Base-by-base conservation (phyloP, 2,888 invertebrate genomes). In the Acleris laterana region DNA sequence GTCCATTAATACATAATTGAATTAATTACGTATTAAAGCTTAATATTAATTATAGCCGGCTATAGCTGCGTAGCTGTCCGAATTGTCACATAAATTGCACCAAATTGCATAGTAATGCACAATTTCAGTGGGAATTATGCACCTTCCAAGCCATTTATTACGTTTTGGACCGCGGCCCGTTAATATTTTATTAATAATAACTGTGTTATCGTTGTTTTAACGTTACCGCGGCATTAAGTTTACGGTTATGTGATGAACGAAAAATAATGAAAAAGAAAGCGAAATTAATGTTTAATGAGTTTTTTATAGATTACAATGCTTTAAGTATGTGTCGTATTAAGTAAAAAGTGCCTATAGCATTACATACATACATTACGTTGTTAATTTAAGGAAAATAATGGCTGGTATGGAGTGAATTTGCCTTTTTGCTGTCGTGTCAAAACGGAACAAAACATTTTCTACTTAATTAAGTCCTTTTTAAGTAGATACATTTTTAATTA, bases 181-280 rank as follows among this genome's bases (percentile, higher is more conserved):
- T 55, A 42, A 42, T 65, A 65, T 55, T 55, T 65, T 65, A 59
- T 60, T 65, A 55, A 65, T 60, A 44, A 64, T 64, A 65, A 60
- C 53, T n/a, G 52, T 59, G 53, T 60, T 53, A 55, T 65, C 42
- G 28, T 44, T 16, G 46, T 44, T 56, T 56, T 38, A 46, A 20
- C 20, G 22, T 44, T 20, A 44, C 17, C 17, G 56, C 20, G 11
- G 56, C 9, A 44, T 56, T 42, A 44, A 25, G 57, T 44, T 42
- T 22, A 44, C 42, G 42, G 17, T 49, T 19, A 19, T 49, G 9
- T 19, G 7, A 19, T 19, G 9, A 11, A 49, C 49, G 46, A 16
- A 42, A 44, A 7, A 1, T 46, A 7, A n/a, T 6, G 6, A 17
- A 46, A 17, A 46, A 46, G 17, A 13, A 38, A 46, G 46, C 5